Evolutionary conservation across 1,140 invertebrate genomes (phyloP), one percentile per base, ranked within the genome.

Genomic region (Tetramorium parvispinum): DNA sequence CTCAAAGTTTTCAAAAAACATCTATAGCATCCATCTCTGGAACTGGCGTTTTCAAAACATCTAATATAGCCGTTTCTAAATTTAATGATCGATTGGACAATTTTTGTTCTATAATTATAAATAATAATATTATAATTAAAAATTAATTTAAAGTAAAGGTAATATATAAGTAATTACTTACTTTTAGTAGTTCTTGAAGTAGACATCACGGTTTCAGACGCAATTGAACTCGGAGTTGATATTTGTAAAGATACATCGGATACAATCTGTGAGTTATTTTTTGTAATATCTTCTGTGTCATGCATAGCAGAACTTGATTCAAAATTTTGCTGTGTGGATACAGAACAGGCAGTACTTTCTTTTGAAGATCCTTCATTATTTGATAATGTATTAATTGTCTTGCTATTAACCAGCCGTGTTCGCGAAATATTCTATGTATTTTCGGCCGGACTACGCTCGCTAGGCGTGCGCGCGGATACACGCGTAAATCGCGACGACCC

Each of bases 31-130:
- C 66, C 8, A 3, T 68, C 3, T 49, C 8, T 49, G 43, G 40
- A 27, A 27, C 1, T 27, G 27, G 27, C 21, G 1, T 49, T 7
- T 70, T 70, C 27, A 70, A 27, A 70, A 51, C 13, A 49, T 70
- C 43, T 27, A 70, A 11, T 70, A 70, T 8, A 27, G 43, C 43
- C 27, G 40, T 24, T 68, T 68, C 21, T 46, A 70, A 18, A 16
- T 51, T 16, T 71, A 3, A 37, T 37, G 16, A 51, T 32, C 18
- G 13, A 51, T 51, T 71, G 24, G 27, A 6, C 8, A 16, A 7
- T 51, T 71, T 71, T 27, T 10, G 21, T 27, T 24, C 66, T 70
- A 21, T 3, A 70, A 70, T 46, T 70, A 49, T 27, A 70, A 70
- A 43, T 66, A 37, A 37, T 21, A 37, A 37, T 3, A 37, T 37